phyloP scores from a whole-genome alignment of 2,888 invertebrate genomes.

The Nomada fabriciana region DNA sequence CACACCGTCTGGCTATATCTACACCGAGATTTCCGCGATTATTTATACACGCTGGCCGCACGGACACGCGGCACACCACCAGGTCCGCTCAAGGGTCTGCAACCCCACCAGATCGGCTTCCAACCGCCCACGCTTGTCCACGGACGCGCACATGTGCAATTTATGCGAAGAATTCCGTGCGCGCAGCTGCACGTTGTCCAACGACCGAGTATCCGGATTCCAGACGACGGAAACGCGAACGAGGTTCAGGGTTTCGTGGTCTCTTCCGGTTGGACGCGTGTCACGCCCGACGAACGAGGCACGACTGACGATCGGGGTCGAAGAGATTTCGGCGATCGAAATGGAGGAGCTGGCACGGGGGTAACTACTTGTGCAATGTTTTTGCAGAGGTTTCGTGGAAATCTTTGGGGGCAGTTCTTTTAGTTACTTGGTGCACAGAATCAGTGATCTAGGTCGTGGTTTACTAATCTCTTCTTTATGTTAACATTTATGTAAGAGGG shows the following conservation, averaged over 20 bases:
- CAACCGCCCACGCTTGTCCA: slow-evolving; percentile 60
- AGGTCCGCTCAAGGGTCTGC: slow-evolving; percentile 46
- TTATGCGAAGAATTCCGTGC: slow-evolving; percentile 72
- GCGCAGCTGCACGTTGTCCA: slow-evolving; percentile 67
- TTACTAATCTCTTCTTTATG: too few relatives aligned
- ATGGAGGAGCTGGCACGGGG: background rate
- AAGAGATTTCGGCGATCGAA: background rate
- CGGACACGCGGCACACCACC: slow-evolving; percentile 29
- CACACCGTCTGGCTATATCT: slow-evolving; percentile 61
- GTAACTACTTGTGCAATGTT: background rate
- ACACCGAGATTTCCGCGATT: slow-evolving; percentile 73
- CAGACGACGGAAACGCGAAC: slow-evolving; percentile 63
- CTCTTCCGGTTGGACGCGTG: slow-evolving; percentile 4
- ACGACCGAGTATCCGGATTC: slow-evolving; percentile 67
- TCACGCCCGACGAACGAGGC: background rate
- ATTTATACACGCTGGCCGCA: slow-evolving; percentile 66
- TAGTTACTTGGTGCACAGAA: too few relatives aligned
- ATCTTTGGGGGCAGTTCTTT: too few relatives aligned
- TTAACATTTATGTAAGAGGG: too few relatives aligned
- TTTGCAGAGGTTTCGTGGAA: background rate
- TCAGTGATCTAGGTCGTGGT: too few relatives aligned
- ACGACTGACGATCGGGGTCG: background rate
- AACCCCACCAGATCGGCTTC: slow-evolving; percentile 50
- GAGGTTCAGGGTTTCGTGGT: slow-evolving; percentile 4
- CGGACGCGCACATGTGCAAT: slow-evolving; percentile 62